Evolutionary conservation across 2,797 vertebrate species (phyloP).

Genomic region (Pseudochirops corinnae): DNA sequence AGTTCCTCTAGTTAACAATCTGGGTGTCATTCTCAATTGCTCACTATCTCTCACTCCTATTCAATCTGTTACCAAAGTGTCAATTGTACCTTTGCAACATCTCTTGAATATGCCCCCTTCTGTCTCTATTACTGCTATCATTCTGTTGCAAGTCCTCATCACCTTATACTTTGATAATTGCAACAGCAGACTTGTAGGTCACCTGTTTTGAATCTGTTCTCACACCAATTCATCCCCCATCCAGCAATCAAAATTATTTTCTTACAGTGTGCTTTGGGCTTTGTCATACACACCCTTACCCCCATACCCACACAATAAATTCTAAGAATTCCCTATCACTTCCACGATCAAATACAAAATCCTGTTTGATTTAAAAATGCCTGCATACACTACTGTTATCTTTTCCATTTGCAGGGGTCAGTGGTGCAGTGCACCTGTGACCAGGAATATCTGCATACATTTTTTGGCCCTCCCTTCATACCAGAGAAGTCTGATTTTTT

Average conservation of each 20-base stretch:
- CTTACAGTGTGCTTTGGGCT: not conserved
- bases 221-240: not conserved
- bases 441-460: not conserved
- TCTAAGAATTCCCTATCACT: not conserved
- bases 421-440: not conserved
- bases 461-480: not conserved
- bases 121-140: not conserved
- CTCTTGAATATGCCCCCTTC: not conserved
- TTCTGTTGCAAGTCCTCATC: not conserved
- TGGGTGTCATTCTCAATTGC: not conserved
- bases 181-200: not conserved
- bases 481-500: not conserved
- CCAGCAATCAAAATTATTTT: not conserved
- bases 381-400: not conserved
- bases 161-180: not conserved
- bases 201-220: not conserved
- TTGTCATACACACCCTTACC: not conserved
- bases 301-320: not conserved
- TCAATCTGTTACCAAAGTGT: not conserved
- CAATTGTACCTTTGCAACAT: not conserved
- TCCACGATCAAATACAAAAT: not conserved
- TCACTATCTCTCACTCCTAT: not conserved
- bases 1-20: not conserved
- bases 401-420: not conserved
- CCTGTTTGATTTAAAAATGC: not conserved